Evolutionary conservation across 2,888 invertebrate genomes (phyloP), one percentile per base, ranked within the genome.

Genomic region (Heterodera filipjevi): DNA sequence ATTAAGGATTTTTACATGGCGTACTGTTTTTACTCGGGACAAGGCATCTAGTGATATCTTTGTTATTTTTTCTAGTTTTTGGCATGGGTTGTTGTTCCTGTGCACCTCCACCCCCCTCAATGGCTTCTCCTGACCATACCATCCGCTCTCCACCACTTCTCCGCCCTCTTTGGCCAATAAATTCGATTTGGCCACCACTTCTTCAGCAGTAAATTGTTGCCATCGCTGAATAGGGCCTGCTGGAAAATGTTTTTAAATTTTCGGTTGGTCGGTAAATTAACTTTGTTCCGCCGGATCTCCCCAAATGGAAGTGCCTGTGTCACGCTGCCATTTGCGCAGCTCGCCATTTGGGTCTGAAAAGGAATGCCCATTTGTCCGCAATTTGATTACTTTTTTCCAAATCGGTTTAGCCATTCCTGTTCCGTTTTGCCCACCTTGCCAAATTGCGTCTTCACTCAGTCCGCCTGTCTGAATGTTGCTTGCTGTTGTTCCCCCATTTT

Each of bases 271-370:
- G 59, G n/a, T 5, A 19, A n/a, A 39, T 68, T n/a, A 39, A 82
- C 81, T 71, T 75, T 82, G 84, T 46, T 82, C 83, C 33, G 79
- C 75, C n/a, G 85, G 86, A 76, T 85, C 85, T 71, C 85, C 85
- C 85, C 85, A 85, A 10, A 77, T 49, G 6, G 79, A 77, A 19
- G 86, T 85, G 71, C 85, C 85, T 27, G 86, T 85, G 77, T 85
- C 85, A 22, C 84, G 76, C 32, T 82, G 81, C 78, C 81, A 81
- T 73, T 83, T 85, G 72, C 85, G 80, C 70, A 77, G 66, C 44
- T 83, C 79, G 22, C 84, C 83, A 59, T 84, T 81, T 16, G 39
- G 46, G 70, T 32, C 74, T 53, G 22, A 27, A 71, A 71, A 39
- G 12, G 39, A 39, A 39, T n/a, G n/a, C n/a, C n/a, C n/a, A n/a